Base-by-base conservation (phyloP, 2,797 vertebrate genomes). In the Coranthus polyacanthus region DNA sequence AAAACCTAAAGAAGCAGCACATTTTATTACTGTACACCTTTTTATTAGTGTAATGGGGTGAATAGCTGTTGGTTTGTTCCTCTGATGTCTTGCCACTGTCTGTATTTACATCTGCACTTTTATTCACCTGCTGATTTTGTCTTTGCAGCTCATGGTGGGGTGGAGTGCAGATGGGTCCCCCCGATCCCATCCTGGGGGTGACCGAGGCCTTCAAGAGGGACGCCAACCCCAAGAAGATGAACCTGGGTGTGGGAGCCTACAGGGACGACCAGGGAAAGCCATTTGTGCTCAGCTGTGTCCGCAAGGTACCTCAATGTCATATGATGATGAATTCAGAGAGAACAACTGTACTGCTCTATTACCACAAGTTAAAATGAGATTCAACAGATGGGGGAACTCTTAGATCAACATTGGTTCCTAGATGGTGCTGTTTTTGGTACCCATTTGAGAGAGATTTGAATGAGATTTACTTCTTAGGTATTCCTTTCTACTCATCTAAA, bases 221-320 rank as follows among this genome's bases (percentile, higher is more conserved):
- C 88, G 94, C 87, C 80, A 99, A 94, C 87, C 92, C 96, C 66
- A 99, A 99, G 92, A 99, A 99, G 91, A 99, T 99, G 96, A 99
- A 99, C 86, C 92, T 99, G 72, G 98, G 98, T 2, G 97, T 99
- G 1, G 98, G 98, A 22, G 98, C 98, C 0, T 99, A 99, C 87
- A 95, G 98, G 46, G 97, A 99, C 22, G 98, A 99, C 87, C 93
- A 91, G 0, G 98, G 98, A 52, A 99, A 99, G 79, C 98, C 98
- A 0, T 98, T 94, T 0, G 98, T 99, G 56, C 95, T 99, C 43
- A 95, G 75, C 86, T 97, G 95, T 13, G 97, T 99, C 56, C 96
- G 95, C 68, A 98, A 98, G 96, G 98, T 99, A 86, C 21, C 3
- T 41, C 9, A 22, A 4, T 43, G n/a, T 34, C 0, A 17, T 21